Evolutionary conservation across 1,140 invertebrate genomes (phyloP).

Genomic region (Apis mellifera): Amel_HAv3.1 CM009936.2:6421001-6421500

Average conservation of each 20-base stretch:
- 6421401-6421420: slow-evolving; percentile 2
- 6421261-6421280: neutral
- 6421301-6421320: no score
- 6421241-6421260: neutral
- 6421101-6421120: neutral
- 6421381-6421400: neutral
- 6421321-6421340: no score
- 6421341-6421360: no score
- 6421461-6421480: neutral
- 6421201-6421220: neutral
- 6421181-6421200: neutral
- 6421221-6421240: neutral
- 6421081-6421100: neutral
- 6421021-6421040: neutral
- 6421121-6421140: neutral
- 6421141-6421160: neutral
- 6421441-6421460: neutral
- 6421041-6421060: neutral
- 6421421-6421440: neutral
- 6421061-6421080: no score
- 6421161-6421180: slow-evolving; percentile 47
- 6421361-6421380: neutral
- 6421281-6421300: no score
- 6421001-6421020: slow-evolving; percentile 21
- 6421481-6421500: neutral